Percentiles rank a stretch among this genome's conserved stretches.
Evolutionary conservation across 1,140 invertebrate species (phyloP).

Genomic region (Drosophila eugracilis): DNA sequence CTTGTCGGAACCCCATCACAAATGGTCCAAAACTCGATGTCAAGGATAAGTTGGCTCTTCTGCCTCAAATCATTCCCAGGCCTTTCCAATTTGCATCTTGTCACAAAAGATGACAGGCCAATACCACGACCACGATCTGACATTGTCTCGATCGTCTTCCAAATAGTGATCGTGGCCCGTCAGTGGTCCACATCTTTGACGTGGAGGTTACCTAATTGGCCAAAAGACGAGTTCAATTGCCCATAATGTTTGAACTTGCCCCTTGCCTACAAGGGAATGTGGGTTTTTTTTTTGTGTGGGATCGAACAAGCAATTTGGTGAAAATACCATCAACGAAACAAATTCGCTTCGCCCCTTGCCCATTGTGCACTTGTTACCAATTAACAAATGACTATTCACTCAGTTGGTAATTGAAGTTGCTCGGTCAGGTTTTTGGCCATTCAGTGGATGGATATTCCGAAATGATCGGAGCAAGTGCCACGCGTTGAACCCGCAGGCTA

Average conservation of each 20-base stretch:
- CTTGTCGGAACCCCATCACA: slow-evolving; percentile 21
- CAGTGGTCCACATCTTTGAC: slow-evolving; percentile 37
- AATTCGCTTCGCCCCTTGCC: slow-evolving; percentile 36
- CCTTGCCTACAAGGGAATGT: not conserved
- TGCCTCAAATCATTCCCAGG: slow-evolving; percentile 30
- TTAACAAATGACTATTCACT: slow-evolving; percentile 69
- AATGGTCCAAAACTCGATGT: slow-evolving; percentile 39
- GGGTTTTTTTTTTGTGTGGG: slow-evolving; percentile 51
- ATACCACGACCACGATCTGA: slow-evolving; percentile 52
- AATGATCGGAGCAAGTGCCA: slow-evolving; percentile 44
- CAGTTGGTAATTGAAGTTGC: slow-evolving; percentile 56
- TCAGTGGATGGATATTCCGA: slow-evolving; percentile 19
- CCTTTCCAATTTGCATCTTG: slow-evolving; percentile 72
- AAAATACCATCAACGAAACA: slow-evolving; percentile 34
- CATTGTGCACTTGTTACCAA: slow-evolving; percentile 65
- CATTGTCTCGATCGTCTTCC: slow-evolving; percentile 13
- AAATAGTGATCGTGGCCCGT: slow-evolving; percentile 33
- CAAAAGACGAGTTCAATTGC: slow-evolving; percentile 70
- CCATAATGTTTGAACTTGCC: slow-evolving; percentile 56
- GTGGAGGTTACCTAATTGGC: slow-evolving; percentile 67
- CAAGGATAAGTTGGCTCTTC: slow-evolving; percentile 59
- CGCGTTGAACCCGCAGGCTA: slow-evolving; percentile 47
- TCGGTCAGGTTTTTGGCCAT: slow-evolving; percentile 19
- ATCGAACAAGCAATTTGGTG: slow-evolving; percentile 27
- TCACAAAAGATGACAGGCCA: slow-evolving; percentile 68